Conservation (phyloP, 1,140 invertebrate species). For the Brachystomella parvula region DNA sequence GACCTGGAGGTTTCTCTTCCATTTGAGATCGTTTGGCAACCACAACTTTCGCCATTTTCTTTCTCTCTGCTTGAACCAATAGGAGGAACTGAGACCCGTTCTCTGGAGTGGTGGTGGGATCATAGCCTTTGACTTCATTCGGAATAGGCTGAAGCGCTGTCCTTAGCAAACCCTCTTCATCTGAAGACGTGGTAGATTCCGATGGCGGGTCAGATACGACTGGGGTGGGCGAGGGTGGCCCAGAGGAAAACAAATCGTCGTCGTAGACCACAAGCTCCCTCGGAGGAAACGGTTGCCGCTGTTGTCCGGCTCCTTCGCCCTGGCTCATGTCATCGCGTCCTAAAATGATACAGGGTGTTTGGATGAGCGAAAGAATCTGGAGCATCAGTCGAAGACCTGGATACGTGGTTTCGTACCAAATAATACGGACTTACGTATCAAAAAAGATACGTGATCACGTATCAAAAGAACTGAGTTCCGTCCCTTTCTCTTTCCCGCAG, state of each 20-base stretch:
- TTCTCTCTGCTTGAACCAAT: slow-evolving; percentile 23
- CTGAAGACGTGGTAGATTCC: background rate
- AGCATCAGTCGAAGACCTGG: too few species aligned
- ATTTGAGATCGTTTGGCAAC: slow-evolving; percentile 11
- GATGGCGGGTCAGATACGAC: background rate
- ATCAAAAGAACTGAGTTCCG: too few species aligned
- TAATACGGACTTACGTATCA: too few species aligned
- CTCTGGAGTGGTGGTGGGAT: slow-evolving; percentile 13
- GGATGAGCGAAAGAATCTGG: too few species aligned
- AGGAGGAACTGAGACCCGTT: slow-evolving; percentile 31
- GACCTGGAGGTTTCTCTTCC: background rate
- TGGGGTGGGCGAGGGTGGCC: background rate
- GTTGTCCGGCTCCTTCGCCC: background rate
- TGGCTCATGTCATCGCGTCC: background rate
- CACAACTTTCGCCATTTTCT: slow-evolving; percentile 21
- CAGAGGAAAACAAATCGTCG: slow-evolving; percentile 7
- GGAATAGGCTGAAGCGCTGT: slow-evolving; percentile 11
- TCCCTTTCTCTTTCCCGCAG: too few species aligned
- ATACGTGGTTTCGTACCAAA: too few species aligned
- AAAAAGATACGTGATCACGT: too few species aligned
- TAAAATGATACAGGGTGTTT: background rate
- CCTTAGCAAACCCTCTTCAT: slow-evolving; percentile 10
- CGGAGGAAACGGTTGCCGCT: too few species aligned
- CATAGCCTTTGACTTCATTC: slow-evolving; percentile 20
- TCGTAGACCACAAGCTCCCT: background rate